Percentiles rank a stretch among this genome's conserved stretches.
These are phyloP conservation scores for Sminthurides aquaticus DNA, from an alignment of 2,888 invertebrate genomes.

Conservation along the genomic window DNA sequence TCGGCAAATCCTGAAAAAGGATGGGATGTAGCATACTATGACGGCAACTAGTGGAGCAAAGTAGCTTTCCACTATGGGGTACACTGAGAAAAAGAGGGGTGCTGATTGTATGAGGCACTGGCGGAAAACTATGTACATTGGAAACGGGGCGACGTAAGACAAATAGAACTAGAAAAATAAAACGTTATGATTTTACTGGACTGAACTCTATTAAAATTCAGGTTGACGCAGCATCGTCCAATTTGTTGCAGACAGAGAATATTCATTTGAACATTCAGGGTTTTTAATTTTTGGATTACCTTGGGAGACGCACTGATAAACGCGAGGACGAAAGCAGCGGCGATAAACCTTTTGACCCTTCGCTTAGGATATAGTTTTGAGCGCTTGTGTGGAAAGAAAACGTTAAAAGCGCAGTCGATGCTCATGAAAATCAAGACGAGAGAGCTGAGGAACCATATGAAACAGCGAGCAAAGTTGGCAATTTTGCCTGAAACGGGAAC, in stretches of 20 bases:
- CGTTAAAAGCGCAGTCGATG: conserved; percentile 8
- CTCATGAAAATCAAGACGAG: conserved; percentile 14
- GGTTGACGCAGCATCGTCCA: no score
- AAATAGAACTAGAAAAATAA: conserved; percentile 8
- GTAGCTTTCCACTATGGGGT: conserved; percentile 17
- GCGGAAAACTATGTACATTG: conserved; percentile 1
- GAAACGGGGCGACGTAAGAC: not conserved
- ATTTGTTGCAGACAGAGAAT: no score
- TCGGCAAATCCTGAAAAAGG: conserved; percentile 11
- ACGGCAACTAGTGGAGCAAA: conserved; percentile 15
- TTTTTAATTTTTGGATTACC: no score
- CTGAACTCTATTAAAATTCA: not conserved
- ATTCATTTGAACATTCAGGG: no score
- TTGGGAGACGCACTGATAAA: conserved; percentile 14
- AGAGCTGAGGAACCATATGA: conserved; percentile 15
- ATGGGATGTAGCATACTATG: conserved; percentile 4
- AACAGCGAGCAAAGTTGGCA: conserved; percentile 14
- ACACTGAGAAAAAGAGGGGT: conserved; percentile 10
- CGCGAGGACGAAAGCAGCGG: not conserved
- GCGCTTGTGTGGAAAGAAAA: not conserved
- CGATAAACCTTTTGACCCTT: conserved; percentile 3
- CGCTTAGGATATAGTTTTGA: not conserved
- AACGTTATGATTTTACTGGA: not conserved
- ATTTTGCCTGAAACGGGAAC: conserved; percentile 17
- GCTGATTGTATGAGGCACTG: conserved; percentile 11